Conservation (phyloP, 2,888 invertebrate genomes). For the Hyalella azteca region DNA sequence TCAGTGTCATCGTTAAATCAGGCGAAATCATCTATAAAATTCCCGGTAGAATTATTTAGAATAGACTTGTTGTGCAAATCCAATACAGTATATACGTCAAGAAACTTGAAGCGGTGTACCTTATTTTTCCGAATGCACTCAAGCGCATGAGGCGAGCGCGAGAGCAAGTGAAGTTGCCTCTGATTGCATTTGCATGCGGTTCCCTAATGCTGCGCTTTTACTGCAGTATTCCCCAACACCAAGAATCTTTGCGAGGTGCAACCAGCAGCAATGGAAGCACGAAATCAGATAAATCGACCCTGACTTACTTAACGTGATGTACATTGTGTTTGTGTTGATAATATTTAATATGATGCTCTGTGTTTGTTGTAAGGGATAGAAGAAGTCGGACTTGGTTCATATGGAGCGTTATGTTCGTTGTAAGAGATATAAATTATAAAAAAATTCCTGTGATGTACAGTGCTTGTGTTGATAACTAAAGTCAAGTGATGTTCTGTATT, state of each 20-base stretch:
- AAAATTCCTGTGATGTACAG: no score
- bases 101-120: not conserved
- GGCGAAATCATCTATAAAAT: not conserved
- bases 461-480: no score
- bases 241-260: not conserved
- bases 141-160: not conserved
- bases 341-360: not conserved
- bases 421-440: no score
- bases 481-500: no score
- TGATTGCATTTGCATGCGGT: slow-evolving; percentile 17
- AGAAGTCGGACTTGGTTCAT: no score
- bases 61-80: not conserved
- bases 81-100: not conserved
- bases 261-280: no score
- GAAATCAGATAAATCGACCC: no score
- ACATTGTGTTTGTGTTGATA: not conserved
- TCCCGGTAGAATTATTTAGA: not conserved
- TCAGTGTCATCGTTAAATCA: not conserved
- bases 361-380: not conserved
- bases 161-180: not conserved
- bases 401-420: no score
- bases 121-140: not conserved
- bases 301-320: not conserved
- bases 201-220: not conserved
- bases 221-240: not conserved